A percentile compares a stretch with the other conserved stretches of the same genome.
Evolutionary conservation across 2,888 invertebrate genomes (phyloP).

Genomic region (Perizoma affinitatum): DNA sequence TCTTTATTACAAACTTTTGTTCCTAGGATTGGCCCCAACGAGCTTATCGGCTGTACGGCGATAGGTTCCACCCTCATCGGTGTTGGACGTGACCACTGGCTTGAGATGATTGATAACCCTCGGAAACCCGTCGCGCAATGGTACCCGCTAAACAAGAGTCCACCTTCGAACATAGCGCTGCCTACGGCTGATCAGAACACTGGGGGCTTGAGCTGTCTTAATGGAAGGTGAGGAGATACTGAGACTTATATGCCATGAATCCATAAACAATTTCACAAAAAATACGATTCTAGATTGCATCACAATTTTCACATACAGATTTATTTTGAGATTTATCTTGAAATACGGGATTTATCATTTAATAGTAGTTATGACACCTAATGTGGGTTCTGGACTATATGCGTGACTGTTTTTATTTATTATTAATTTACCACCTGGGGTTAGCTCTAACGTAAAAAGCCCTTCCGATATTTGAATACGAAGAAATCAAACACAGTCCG

Average conservation of each 20-base stretch:
- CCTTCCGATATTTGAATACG: too few relatives aligned
- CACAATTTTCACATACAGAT: too few relatives aligned
- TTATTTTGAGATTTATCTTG: not conserved
- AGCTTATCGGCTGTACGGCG: constrained; percentile 93
- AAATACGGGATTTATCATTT: not conserved
- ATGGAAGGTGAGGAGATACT: constrained; percentile 83
- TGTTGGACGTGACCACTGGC: constrained; percentile 92
- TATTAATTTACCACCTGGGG: too few relatives aligned
- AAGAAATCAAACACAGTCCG: not conserved
- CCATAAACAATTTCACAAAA: too few relatives aligned
- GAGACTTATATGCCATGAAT: not conserved
- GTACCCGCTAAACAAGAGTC: constrained; percentile 90
- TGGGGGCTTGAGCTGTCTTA: constrained; percentile 87
- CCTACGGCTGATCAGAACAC: constrained; percentile 83
- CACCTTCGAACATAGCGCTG: constrained; percentile 85
- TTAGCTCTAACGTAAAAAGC: too few relatives aligned
- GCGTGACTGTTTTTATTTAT: too few relatives aligned
- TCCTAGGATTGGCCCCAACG: constrained; percentile 92
- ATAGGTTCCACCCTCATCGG: constrained; percentile 91
- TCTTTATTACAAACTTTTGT: constrained; percentile 9
- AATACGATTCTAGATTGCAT: too few relatives aligned
- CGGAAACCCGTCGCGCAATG: constrained; percentile 93
- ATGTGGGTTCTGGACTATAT: too few relatives aligned
- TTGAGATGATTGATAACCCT: constrained; percentile 92
- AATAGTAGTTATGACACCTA: too few relatives aligned